Evolutionary conservation across 2,797 vertebrate species (phyloP), one percentile per base, ranked within the genome.

Genomic region (Microcaecilia unicolor): DNA sequence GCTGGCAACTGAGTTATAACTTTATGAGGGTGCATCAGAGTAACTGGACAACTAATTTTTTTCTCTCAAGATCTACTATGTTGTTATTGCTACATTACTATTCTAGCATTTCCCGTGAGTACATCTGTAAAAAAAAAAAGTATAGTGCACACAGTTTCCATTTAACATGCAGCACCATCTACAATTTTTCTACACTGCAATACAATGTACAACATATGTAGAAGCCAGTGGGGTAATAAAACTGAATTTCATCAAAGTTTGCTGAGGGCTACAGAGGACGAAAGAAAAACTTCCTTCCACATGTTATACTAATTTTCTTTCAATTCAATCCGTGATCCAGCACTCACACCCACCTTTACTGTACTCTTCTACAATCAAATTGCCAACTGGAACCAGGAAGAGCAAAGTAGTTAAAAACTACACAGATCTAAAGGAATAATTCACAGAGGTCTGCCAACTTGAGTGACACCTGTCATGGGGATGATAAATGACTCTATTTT

Each of bases 401-500:
- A 90, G 83, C 85, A 83, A 65, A 85, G 87, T 93, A 95, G 91
- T 93, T 91, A 92, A 92, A 93, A 94, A 88, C 87, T 88, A 92
- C 89, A 87, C 85, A 86, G 89, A 83, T 8, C 22, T 14, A 28
- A 21, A 48, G 26, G 40, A 37, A 85, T 87, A 90, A 95, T 96
- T 91, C 89, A 64, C 74, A 35, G 91, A 91, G 92, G 91, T 89
- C 73, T 83, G 79, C 84, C 74, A n/a, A 87, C 78, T 87, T 98
- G 95, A 98, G 86, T 97, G 95, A 96, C 94, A 96, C 85, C 92
- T 93, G 93, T 96, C 95, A 93, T 80, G 70, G 88, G n/a, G 86
- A 95, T 99, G 95, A 99, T 99, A 96, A 98, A 98, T 98, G 91
- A 93, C 92, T 97, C 92, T 88, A 96, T 96, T 97, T 94, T 96